Base-by-base conservation (phyloP, 2,797 vertebrate genomes). In the Silurus lanzhouensis region DNA sequence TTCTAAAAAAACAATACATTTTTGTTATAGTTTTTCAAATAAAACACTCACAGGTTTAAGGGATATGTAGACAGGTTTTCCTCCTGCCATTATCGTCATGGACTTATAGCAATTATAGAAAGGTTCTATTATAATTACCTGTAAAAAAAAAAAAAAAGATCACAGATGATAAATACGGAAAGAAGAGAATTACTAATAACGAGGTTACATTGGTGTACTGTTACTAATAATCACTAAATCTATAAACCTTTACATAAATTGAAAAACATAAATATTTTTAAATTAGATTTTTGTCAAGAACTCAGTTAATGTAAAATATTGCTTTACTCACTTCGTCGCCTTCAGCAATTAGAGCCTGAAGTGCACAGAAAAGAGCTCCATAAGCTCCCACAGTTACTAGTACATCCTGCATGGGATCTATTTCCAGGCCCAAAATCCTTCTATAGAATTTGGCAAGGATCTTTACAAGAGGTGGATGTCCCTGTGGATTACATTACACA, bases 101-200 rank as follows among this genome's bases (percentile, higher is more conserved):
- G 96, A 92, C 86, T 97, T 95, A 19, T 99, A 99, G 93, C 97
- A 98, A 92, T 99, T 97, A 0, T 99, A 99, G 89, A 94, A 98
- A 0, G 98, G 98, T 85, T 99, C 98, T 0, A 99, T 92, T 83
- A 99, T 95, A 90, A 99, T 97, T 71, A 99, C 98, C 98, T 99
- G 90, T 13, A 25, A 7, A 7, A 52, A 52, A 52, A 52, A 10
- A 10, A 38, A 38, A 63, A 63, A 22, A 63, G 8, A 63, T 63
- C 60, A 22, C 60, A 63, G 7, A 63, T n/a, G 20, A 22, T 19
- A 63, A 8, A 22, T 63, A 63, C 60, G 10, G 60, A 63, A 8
- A 63, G 60, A 63, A 38, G 38, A 38, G 38, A 38, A 52, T 52
- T 52, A 52, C 48, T 52, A 52, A 7, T 52, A 52, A 38, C 38